Evolutionary conservation across 2,113 vertebrate genomes (phyloP).

Genomic region (Dasyurus viverrinus): DNA sequence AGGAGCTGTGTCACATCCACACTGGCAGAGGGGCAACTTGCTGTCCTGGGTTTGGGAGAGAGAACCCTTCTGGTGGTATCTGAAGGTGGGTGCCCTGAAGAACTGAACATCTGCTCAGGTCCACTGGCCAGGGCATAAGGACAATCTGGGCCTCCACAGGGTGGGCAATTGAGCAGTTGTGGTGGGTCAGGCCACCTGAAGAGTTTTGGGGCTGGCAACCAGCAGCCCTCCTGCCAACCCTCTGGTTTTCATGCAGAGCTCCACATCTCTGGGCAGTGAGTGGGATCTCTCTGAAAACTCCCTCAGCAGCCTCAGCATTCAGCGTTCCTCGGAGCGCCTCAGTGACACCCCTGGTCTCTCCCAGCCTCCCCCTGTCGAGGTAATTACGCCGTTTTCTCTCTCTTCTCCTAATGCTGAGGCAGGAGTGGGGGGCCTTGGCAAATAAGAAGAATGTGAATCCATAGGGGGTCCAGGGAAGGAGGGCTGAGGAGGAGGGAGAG

Average conservation of each 20-base stretch:
- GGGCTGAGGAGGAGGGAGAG: background rate
- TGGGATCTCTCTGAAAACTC: conserved; percentile 88
- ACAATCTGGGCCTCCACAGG: background rate
- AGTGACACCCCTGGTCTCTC: conserved; percentile 58
- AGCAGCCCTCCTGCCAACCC: background rate
- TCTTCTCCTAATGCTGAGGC: background rate
- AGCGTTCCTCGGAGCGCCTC: conserved; percentile 85
- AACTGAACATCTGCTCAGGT: background rate
- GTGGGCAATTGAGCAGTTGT: background rate
- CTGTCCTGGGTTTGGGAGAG: background rate
- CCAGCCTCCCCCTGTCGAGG: conserved; percentile 88
- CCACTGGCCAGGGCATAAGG: background rate
- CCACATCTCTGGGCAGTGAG: conserved; percentile 92
- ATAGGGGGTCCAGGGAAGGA: background rate
- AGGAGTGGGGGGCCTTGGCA: background rate
- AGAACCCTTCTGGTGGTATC: background rate
- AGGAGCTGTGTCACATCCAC: background rate
- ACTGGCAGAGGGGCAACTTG: background rate
- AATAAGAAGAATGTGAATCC: background rate
- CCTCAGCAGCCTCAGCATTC: conserved; percentile 81
- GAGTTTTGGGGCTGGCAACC: background rate
- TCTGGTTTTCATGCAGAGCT: conserved; percentile 84
- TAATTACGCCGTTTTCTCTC: conserved; percentile 59
- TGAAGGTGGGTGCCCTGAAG: background rate
- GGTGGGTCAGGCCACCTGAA: background rate